Conservation (phyloP, 2,113 vertebrate species). For the Clarias batrachus region DNA sequence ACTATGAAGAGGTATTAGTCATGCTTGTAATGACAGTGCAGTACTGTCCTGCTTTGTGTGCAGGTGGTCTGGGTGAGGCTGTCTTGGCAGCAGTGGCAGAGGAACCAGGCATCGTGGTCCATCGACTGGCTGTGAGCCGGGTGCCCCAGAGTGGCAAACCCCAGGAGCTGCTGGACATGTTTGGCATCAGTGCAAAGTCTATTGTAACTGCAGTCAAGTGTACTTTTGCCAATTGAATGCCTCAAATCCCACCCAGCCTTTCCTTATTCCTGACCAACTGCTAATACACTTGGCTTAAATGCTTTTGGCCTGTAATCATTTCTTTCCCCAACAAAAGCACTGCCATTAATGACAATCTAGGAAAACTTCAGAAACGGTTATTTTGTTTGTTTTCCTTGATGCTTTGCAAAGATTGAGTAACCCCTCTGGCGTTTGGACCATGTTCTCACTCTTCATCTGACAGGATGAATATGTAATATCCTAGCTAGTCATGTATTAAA, state of each 20-base stretch:
- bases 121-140: constrained; percentile 72
- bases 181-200: constrained; percentile 79
- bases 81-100: constrained; percentile 75
- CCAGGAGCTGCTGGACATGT: constrained; percentile 77
- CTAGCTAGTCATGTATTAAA: not conserved
- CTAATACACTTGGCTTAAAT: constrained; percentile 6
- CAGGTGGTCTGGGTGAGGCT: constrained; percentile 85
- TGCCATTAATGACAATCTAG: not conserved
- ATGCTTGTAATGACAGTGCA: not conserved
- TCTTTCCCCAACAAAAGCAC: not conserved
- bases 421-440: not conserved
- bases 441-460: not conserved
- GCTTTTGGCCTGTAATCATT: constrained; percentile 5
- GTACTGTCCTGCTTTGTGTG: constrained; percentile 17
- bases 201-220: constrained; percentile 75
- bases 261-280: not conserved
- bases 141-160: constrained; percentile 81
- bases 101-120: constrained; percentile 78
- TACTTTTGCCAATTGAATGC: constrained; percentile 71
- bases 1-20: not conserved
- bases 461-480: not conserved
- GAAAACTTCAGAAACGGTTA: not conserved
- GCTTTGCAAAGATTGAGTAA: not conserved
- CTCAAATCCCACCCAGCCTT: not conserved
- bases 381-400: not conserved